Base-by-base conservation (phyloP, 2,888 invertebrate species). In the Panzeria rudis region DNA sequence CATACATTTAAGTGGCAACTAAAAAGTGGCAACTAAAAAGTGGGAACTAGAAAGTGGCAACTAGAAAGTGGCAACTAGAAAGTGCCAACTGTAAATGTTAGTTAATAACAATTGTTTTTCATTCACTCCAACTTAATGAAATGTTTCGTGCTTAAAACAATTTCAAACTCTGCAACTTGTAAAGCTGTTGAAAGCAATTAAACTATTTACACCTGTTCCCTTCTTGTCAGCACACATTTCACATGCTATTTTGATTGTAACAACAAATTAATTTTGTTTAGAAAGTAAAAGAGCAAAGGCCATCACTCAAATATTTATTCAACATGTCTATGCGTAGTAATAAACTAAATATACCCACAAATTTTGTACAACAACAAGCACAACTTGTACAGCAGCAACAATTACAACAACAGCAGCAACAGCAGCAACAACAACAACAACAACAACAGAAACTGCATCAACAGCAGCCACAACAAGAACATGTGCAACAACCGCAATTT, bases 271-370 rank as follows among this genome's bases (percentile, higher is more conserved):
- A 41, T 69, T 23, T 20, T 35, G 17, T 32, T 47, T n/a, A 3
- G 41, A 54, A 66, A 66, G 25, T 52, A 25, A 66, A 25, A 41
- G 13, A n/a, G 52, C 17, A 41, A 66, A n/a, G n/a, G 29, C 7
- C 17, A 69, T 3, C 8, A 25, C 2, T 17, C 4, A 50, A 32
- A 32, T 44, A 17, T 5, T 15, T 20, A 41, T 8, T 35, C 86
- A 88, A 87, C 59, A 92, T 92, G 93, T 92, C 92, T 87, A 89
- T 92, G 90, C 91, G 92, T 72, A 92, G 90, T 87, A 92, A 91
- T 89, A 91, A 91, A 89, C 89, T 90, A 86, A 91, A 88, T 78
- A 64, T 86, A 44, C 83, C 86, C 50, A 69, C 86, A 78, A 87
- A 71, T 66, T 87, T 87, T 84, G 86, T 86, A 64, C 86, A 88